A percentile compares a stretch with the other conserved stretches of the same genome.
phyloP scores from a whole-genome alignment of 92 coral and sea anemone species.

The Zoanthus sociatus region DNA sequence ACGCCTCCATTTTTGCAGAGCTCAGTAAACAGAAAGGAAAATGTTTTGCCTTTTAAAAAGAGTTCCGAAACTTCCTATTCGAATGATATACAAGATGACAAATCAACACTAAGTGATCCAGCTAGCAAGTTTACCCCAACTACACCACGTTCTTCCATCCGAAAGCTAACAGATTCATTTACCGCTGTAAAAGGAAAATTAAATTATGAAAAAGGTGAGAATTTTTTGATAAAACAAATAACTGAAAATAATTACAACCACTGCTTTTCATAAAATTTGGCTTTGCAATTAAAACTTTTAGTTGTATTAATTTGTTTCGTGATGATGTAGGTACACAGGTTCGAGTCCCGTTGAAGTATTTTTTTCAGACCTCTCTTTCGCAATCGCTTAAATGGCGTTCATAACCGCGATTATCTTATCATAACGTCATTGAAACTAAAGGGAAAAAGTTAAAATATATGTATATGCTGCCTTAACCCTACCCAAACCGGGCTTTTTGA shows the following conservation, averaged over 20 bases:
- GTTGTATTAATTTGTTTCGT: too few relatives aligned
- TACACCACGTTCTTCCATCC: constrained; percentile 53
- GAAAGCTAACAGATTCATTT: not conserved
- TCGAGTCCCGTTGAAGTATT: too few relatives aligned
- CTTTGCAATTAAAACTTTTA: too few relatives aligned
- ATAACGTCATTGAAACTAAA: too few relatives aligned
- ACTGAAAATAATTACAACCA: not conserved
- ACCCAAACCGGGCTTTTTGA: too few relatives aligned
- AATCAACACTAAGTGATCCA: constrained; percentile 61
- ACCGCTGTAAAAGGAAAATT: constrained; percentile 8
- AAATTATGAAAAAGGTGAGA: constrained; percentile 13
- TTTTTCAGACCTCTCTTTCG: too few relatives aligned
- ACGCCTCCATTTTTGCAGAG: not conserved
- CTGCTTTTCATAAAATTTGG: too few relatives aligned
- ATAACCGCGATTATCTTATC: too few relatives aligned
- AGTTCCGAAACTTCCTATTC: not conserved
- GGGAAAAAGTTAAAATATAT: too few relatives aligned
- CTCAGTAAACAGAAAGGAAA: constrained; percentile 16
- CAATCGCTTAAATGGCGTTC: too few relatives aligned
- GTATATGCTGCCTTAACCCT: too few relatives aligned
- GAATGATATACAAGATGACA: not conserved
- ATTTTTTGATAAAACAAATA: not conserved
- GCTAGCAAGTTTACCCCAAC: constrained; percentile 66
- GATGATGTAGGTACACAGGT: too few relatives aligned
- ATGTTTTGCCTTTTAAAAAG: not conserved